phyloP scores from a whole-genome alignment of 2,113 vertebrate genomes.

The Anthoscopus minutus region DNA sequence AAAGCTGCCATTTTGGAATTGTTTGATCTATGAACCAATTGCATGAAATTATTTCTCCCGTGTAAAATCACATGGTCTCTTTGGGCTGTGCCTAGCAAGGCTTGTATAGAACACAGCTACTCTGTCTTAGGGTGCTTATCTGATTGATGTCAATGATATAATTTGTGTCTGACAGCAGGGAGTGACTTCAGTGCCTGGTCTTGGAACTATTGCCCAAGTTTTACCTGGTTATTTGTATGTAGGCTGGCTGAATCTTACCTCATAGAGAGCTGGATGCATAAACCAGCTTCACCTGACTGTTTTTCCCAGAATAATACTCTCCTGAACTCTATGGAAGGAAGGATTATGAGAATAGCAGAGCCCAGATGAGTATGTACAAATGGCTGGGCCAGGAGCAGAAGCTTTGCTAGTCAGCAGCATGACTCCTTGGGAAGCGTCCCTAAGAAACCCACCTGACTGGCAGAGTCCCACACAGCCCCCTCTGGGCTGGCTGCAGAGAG shows the following conservation, averaged over 20 bases:
- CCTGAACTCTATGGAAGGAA: background rate
- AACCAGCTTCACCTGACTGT: background rate
- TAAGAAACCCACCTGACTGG: background rate
- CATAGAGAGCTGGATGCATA: background rate
- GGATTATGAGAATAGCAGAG: background rate
- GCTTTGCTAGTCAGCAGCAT: accelerated
- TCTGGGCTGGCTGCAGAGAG: background rate
- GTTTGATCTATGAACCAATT: background rate
- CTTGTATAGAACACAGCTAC: background rate
- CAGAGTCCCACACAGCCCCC: background rate
- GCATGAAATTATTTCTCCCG: background rate
- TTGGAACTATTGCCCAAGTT: background rate
- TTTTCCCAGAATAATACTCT: background rate
- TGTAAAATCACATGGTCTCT: background rate
- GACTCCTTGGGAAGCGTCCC: background rate
- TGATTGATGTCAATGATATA: background rate
- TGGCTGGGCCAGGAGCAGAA: background rate
- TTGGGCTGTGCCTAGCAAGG: background rate
- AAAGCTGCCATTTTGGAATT: background rate
- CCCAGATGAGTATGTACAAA: background rate
- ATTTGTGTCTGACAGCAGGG: background rate
- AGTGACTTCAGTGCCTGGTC: background rate
- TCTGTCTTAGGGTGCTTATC: background rate
- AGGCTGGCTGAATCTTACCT: background rate
- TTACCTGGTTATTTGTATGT: background rate